phyloP scores from a whole-genome alignment of 1,140 invertebrate genomes.

The Charaxes varanes region DNA sequence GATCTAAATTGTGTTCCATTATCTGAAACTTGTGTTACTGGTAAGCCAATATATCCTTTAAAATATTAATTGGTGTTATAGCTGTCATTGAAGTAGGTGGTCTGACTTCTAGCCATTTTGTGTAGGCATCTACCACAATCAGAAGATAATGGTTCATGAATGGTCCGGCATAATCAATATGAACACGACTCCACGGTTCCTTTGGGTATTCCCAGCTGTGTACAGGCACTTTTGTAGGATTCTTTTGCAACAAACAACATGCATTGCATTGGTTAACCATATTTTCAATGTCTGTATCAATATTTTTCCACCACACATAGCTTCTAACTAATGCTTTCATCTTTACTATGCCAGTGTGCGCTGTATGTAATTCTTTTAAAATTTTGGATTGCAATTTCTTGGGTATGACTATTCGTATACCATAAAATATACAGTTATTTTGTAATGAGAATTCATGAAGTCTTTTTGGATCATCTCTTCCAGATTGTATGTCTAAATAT shows the following conservation, averaged over 20 bases:
- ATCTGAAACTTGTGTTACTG: conserved; percentile 11
- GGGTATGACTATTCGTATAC: conserved; percentile 23
- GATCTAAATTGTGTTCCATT: conserved; percentile 24
- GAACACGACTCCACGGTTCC: conserved; percentile 60
- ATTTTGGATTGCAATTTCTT: neutral
- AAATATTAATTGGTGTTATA: conserved; percentile 25
- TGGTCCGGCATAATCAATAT: conserved; percentile 69
- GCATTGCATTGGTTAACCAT: conserved; percentile 12
- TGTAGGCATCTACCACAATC: conserved; percentile 57
- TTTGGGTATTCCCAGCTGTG: neutral
- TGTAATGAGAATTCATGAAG: conserved; percentile 21
- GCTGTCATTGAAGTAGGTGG: conserved; percentile 16
- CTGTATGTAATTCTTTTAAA: conserved; percentile 33
- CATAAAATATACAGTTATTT: conserved; percentile 21
- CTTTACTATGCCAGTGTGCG: conserved; percentile 58
- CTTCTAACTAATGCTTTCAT: conserved; percentile 69
- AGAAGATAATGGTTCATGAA: conserved; percentile 48
- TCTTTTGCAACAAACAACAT: conserved; percentile 20
- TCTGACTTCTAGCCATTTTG: conserved; percentile 56
- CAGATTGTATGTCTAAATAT: conserved; percentile 19
- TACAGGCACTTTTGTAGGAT: conserved; percentile 28
- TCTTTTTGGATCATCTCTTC: no score
- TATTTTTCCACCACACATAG: conserved; percentile 67
- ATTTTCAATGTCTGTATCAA: conserved; percentile 54
- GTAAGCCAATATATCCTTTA: conserved; percentile 19